A percentile compares a stretch with the other conserved stretches of the same genome.
phyloP scores from a whole-genome alignment of 2,113 vertebrate genomes.

The Psilopogon haemacephalus region DNA sequence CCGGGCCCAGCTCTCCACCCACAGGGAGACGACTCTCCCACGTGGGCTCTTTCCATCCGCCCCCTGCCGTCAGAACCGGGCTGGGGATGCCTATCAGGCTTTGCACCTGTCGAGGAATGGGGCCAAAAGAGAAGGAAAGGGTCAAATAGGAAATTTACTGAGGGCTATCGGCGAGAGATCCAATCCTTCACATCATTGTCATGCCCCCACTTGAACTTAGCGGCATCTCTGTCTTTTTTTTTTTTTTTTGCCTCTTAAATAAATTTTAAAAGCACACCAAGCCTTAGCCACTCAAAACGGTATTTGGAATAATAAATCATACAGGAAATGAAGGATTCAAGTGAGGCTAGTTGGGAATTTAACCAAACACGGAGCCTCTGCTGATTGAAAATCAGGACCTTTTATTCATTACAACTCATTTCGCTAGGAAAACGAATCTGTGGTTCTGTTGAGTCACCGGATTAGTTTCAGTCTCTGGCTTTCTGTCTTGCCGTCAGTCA shows the following conservation, averaged over 20 bases:
- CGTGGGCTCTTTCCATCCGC: rapidly evolving
- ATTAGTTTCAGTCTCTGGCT: not conserved
- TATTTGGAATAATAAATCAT: not conserved
- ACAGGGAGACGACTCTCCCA: rapidly evolving
- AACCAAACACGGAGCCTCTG: not conserved
- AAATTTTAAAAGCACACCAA: not conserved
- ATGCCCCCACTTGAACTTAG: not conserved
- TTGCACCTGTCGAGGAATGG: rapidly evolving
- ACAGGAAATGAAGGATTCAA: not conserved
- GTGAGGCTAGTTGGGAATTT: not conserved
- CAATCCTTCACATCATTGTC: not conserved
- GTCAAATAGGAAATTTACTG: constrained; percentile 11
- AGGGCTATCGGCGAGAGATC: not conserved
- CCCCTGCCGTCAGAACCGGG: rapidly evolving
- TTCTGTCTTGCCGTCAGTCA: not conserved
- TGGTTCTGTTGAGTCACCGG: not conserved
- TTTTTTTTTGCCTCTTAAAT: not conserved
- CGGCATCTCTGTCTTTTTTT: not conserved
- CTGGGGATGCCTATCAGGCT: rapidly evolving
- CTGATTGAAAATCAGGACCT: constrained; percentile 7
- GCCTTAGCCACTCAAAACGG: not conserved
- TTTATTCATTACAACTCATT: constrained; percentile 51
- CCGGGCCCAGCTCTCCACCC: rapidly evolving
- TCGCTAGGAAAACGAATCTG: constrained; percentile 9
- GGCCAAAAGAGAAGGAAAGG: not conserved